Base-by-base conservation (phyloP, 2,113 vertebrate genomes). In the Mystacornis crossleyi region DNA sequence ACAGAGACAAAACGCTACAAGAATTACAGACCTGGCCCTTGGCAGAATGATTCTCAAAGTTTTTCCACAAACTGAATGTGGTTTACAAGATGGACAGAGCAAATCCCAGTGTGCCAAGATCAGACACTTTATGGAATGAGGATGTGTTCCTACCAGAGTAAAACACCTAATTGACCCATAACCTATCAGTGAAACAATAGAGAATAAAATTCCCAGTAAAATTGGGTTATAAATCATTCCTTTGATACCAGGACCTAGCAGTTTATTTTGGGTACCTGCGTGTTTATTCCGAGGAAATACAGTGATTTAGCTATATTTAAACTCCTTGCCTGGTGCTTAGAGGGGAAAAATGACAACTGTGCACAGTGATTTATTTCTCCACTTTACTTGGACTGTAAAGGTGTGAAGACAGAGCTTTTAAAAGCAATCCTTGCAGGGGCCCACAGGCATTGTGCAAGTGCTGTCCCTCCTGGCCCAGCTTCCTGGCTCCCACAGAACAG, bases 211-310 rank as follows among this genome's bases (percentile, higher is more conserved):
- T 81, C 55, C 78, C 75, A 80, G 64, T 29, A 55, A 91, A 97
- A 97, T 61, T 98, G 92, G 82, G 55, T 96, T 95, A 98, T 97
- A 97, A 97, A 97, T 98, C 95, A 97, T 89, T 80, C 81, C 82
- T 94, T 81, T 94, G 92, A 95, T 89, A 94, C 36, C 47, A 86
- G 58, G 38, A 71, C 80, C 72, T 82, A 77, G 69, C 48, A 81
- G 97, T 97, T 97, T 95, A 89, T 97, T 97, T 96, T 90, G 92
- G 96, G 92, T 70, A 92, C 80, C 90, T 88, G 64, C 79, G 69
- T 87, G 38, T 96, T 97, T 95, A 95, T 94, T 90, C 92, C 81
- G 66, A 87, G 84, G 50, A 92, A 94, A 90, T 58, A 60, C 72
- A 75, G 29, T 42, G 60, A 18, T 86, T 96, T 78, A 90, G 79